These are phyloP conservation scores for Macaria liturata DNA, from an alignment of 2,888 invertebrate species.

Conservation along the genomic window DNA sequence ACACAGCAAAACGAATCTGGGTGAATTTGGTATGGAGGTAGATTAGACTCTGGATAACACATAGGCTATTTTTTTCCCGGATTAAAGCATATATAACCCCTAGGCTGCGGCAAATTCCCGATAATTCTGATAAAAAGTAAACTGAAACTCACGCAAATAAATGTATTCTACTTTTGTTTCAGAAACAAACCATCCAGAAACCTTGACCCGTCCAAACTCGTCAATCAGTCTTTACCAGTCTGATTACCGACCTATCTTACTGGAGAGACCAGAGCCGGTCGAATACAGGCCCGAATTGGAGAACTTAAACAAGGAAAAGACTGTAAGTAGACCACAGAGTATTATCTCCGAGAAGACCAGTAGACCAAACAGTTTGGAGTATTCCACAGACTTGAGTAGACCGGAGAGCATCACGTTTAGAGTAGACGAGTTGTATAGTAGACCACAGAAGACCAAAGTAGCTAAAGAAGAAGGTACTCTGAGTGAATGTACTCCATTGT, in stretches of 20 bases:
- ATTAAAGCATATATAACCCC: no score
- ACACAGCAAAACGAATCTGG: no score
- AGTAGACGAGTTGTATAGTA: slow-evolving; percentile 16
- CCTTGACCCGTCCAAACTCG: slow-evolving; percentile 8
- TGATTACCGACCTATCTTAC: slow-evolving; percentile 2
- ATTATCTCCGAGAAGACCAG: slow-evolving; percentile 11
- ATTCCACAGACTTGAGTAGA: slow-evolving; percentile 11
- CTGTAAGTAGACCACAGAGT: slow-evolving; percentile 1
- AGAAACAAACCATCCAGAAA: slow-evolving; percentile 3
- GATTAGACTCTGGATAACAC: no score
- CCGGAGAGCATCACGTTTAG: slow-evolving; percentile 20
- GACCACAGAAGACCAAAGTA: slow-evolving; percentile 19
- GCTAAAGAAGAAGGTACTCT: slow-evolving; percentile 19
- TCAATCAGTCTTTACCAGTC: slow-evolving; percentile 2
- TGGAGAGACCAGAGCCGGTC: slow-evolving; percentile 18
- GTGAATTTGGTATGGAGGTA: no score
- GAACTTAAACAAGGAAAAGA: slow-evolving; percentile 1
- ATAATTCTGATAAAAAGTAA: no score
- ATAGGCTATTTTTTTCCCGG: no score
- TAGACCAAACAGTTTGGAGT: slow-evolving; percentile 16
- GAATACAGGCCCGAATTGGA: slow-evolving; percentile 15
- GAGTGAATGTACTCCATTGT: slow-evolving; percentile 29
- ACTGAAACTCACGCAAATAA: no score
- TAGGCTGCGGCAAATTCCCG: no score
- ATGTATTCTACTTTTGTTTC: not conserved